Evolutionary conservation across 1,140 invertebrate genomes (phyloP).

Genomic region (Ostrea edulis): DNA sequence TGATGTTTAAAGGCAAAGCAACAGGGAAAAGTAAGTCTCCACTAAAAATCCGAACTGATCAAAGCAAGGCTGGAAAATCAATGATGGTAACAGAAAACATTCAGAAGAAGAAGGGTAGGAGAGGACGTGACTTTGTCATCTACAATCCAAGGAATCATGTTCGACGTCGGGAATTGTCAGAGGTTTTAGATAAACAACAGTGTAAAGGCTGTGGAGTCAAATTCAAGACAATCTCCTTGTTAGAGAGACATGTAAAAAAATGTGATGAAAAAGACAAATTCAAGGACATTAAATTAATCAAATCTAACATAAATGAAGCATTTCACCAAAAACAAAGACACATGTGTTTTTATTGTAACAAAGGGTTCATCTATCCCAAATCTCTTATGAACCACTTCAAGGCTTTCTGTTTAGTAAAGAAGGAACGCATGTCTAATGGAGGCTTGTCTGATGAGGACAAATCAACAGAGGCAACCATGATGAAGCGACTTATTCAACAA

Average conservation of each 20-base stretch:
- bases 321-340: conserved; percentile 62
- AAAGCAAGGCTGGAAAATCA: conserved; percentile 12
- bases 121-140: conserved; percentile 61
- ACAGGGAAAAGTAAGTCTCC: neutral
- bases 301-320: conserved; percentile 54
- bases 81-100: neutral
- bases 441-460: conserved; percentile 60
- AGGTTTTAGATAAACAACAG: conserved; percentile 71
- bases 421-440: conserved; percentile 58
- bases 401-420: conserved; percentile 68
- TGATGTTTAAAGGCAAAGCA: conserved; percentile 1
- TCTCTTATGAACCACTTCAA: conserved; percentile 69
- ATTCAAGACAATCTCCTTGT: conserved; percentile 70
- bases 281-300: conserved; percentile 66
- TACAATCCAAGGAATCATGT: conserved; percentile 74
- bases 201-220: conserved; percentile 72
- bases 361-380: conserved; percentile 70
- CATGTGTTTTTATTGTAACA: conserved; percentile 67
- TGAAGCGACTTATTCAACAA: conserved; percentile 61
- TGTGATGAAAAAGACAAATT: conserved; percentile 72
- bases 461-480: conserved; percentile 60
- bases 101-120: conserved; percentile 43
- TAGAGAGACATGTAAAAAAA: conserved; percentile 73
- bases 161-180: conserved; percentile 68
- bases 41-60: conserved; percentile 31